These are phyloP conservation scores for Pycnomerus fuliginosus DNA, from an alignment of 2,888 invertebrate species.

Conservation along the genomic window DNA sequence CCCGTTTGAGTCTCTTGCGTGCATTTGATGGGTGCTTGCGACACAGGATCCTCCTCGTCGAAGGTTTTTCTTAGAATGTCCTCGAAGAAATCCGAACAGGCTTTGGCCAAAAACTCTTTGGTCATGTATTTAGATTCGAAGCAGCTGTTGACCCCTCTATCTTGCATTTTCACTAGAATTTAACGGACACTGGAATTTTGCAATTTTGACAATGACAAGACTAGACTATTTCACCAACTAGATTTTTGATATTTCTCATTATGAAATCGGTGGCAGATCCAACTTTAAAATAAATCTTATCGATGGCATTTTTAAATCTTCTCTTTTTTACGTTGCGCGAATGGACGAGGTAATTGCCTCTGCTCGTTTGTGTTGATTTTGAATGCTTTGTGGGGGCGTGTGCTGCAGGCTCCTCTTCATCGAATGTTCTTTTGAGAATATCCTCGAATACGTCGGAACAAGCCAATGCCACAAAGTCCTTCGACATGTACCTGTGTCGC, in stretches of 20 bases:
- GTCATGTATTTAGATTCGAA: constrained; percentile 27
- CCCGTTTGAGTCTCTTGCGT: constrained; percentile 34
- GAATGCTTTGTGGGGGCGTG: neutral
- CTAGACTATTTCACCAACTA: too few relatives aligned
- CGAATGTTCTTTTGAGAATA: too few relatives aligned
- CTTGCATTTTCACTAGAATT: constrained; percentile 5
- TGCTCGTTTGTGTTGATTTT: neutral
- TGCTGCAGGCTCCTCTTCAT: neutral
- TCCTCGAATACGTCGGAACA: too few relatives aligned
- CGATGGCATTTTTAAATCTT: too few relatives aligned
- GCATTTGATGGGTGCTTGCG: constrained; percentile 32
- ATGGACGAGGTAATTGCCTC: neutral
- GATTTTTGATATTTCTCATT: too few relatives aligned
- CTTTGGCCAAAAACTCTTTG: constrained; percentile 38
- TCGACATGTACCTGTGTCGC: too few relatives aligned
- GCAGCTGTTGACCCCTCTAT: too few relatives aligned
- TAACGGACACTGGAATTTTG: neutral
- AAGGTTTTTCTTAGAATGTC: constrained; percentile 40
- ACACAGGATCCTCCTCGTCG: constrained; percentile 43
- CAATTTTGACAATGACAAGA: constrained; percentile 7
- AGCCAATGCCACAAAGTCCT: too few relatives aligned
- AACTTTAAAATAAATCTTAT: too few relatives aligned
- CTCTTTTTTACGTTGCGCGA: neutral
- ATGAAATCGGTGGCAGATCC: too few relatives aligned
- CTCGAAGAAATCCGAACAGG: constrained; percentile 43